These are phyloP conservation scores for Ceyx margarethae DNA, from an alignment of 2,113 vertebrate species.

Conservation along the genomic window DNA sequence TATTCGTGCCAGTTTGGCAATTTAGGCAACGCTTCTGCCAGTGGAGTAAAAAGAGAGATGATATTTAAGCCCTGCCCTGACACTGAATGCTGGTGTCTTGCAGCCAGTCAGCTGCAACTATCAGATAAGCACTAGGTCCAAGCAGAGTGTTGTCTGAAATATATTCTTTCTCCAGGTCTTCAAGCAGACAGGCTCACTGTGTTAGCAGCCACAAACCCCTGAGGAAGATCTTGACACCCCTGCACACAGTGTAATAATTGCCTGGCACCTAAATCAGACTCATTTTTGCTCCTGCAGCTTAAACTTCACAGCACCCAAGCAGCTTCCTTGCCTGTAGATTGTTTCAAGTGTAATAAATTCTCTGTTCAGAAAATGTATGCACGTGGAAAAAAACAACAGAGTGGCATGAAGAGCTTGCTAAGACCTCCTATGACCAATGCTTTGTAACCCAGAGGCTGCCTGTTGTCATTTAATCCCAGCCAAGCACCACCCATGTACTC, in stretches of 20 bases:
- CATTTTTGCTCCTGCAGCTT: background rate
- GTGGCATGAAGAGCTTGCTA: background rate
- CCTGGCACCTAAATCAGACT: background rate
- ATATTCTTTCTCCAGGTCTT: background rate
- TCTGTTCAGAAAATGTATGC: background rate
- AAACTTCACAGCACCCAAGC: background rate
- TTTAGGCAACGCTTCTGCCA: background rate
- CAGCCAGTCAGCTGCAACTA: background rate
- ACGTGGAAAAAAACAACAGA: background rate
- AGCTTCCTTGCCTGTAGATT: background rate
- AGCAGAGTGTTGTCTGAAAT: background rate
- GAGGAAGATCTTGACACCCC: background rate
- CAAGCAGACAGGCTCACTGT: background rate
- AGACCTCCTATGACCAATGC: background rate
- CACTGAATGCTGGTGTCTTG: background rate
- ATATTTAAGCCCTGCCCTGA: background rate
- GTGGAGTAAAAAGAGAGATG: background rate
- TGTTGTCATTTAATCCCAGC: background rate
- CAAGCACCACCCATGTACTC: background rate
- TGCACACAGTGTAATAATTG: background rate
- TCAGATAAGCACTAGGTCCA: background rate
- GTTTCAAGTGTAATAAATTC: background rate
- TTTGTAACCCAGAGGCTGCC: background rate
- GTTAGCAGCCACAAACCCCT: background rate
- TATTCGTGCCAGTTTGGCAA: background rate